Conservation (phyloP, 92 coral and sea anemone genomes). For the Siderastrea radians region DNA sequence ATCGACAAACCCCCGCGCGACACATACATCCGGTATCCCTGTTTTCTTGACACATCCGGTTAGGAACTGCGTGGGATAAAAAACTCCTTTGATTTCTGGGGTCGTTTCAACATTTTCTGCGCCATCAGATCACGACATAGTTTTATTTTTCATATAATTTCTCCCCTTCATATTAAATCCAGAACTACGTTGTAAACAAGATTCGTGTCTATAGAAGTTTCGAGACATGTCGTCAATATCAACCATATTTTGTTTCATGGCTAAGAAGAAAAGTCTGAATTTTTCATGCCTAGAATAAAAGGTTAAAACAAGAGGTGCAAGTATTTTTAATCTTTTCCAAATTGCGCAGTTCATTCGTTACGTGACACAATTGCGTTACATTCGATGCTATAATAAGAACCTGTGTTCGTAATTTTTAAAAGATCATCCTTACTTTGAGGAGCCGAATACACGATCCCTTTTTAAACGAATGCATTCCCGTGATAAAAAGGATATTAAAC, state of each 20-base stretch:
- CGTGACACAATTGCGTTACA: slow-evolving; percentile 32
- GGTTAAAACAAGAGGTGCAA: slow-evolving; percentile 1
- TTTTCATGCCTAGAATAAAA: background rate
- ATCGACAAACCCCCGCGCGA: background rate
- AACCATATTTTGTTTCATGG: background rate
- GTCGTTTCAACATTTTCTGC: background rate
- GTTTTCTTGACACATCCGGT: background rate
- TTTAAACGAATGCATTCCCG: background rate
- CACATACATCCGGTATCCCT: slow-evolving; percentile 12
- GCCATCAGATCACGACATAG: too few relatives aligned
- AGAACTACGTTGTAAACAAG: background rate
- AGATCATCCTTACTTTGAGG: background rate
- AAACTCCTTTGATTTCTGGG: background rate
- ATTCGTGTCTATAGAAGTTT: background rate
- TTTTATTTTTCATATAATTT: too few relatives aligned
- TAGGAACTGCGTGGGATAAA: background rate
- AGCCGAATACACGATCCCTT: background rate
- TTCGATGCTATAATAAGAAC: background rate
- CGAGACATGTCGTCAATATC: background rate
- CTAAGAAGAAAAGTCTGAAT: too few relatives aligned
- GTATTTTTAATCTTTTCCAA: background rate
- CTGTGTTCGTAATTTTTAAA: background rate
- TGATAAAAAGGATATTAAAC: background rate
- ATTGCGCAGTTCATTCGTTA: background rate
- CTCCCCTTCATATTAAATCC: too few relatives aligned